A percentile compares a stretch with the other conserved stretches of the same genome.
These are phyloP conservation scores for Lycophotia porphyrea DNA, from an alignment of 2,888 invertebrate genomes.

Conservation along the genomic window DNA sequence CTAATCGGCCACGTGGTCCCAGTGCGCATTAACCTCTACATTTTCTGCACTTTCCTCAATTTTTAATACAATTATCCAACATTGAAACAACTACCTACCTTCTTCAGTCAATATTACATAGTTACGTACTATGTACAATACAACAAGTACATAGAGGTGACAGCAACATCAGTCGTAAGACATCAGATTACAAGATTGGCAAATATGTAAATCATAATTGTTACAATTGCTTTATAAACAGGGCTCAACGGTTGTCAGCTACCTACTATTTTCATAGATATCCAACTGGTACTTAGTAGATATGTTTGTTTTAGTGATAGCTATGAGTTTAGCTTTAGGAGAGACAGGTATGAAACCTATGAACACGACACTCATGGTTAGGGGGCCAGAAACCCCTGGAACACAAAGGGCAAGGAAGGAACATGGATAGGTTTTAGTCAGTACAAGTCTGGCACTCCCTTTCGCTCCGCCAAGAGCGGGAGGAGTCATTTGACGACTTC, in stretches of 20 bases:
- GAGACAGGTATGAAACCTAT: background rate
- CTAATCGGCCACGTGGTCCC: background rate
- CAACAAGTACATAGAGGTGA: conserved; percentile 53
- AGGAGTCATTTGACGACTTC: no score
- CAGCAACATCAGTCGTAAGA: conserved; percentile 57
- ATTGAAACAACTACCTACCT: background rate
- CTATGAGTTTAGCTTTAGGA: conserved; percentile 12
- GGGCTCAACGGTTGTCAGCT: conserved; percentile 79
- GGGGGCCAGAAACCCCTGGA: no score
- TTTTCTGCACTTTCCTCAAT: background rate
- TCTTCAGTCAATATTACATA: conserved; percentile 29
- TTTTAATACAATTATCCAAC: background rate
- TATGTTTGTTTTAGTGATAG: conserved; percentile 48
- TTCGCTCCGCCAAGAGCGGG: no score
- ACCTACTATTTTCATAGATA: conserved; percentile 77
- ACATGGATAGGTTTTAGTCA: no score
- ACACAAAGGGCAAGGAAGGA: no score
- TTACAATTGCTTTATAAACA: conserved; percentile 73
- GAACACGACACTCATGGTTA: background rate
- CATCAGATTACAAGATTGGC: conserved; percentile 71
- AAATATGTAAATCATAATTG: conserved; percentile 71
- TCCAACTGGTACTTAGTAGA: conserved; percentile 42
- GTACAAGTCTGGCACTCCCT: no score
- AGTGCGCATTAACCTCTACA: background rate
- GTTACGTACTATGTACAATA: conserved; percentile 6